These are phyloP conservation scores for Aldrovandia affinis DNA, from an alignment of 2,797 vertebrate species.

Conservation along the genomic window DNA sequence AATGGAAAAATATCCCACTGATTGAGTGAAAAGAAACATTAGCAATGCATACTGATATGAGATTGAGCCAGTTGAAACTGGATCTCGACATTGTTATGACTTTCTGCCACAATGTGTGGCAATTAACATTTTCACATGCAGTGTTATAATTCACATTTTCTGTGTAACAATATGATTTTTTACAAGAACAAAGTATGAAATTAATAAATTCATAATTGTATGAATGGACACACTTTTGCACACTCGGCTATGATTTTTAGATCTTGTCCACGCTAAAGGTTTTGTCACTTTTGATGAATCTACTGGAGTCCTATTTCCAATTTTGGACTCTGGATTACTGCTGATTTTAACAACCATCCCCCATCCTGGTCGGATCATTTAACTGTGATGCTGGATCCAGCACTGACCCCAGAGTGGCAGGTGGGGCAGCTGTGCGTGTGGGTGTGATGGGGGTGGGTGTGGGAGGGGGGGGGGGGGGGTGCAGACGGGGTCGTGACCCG, in stretches of 20 bases:
- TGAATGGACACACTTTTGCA: background rate
- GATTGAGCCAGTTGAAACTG: background rate
- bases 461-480: constrained; percentile 30
- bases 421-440: constrained; percentile 34
- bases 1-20: background rate
- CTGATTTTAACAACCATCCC: background rate
- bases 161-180: background rate
- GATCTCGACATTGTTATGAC: no score
- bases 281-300: background rate
- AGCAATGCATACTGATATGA: background rate
- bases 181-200: background rate
- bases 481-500: constrained; percentile 51
- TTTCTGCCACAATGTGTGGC: background rate
- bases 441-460: constrained; percentile 30
- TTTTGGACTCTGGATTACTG: background rate
- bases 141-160: background rate
- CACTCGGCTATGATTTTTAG: background rate
- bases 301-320: background rate
- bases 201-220: background rate
- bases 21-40: background rate
- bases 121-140: background rate
- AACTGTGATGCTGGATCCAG: background rate
- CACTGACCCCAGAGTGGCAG: constrained; percentile 20
- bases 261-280: no score
- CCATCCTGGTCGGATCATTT: background rate